Conservation (phyloP, 2,888 invertebrate species). For the Scelioninae gen. 1 region DNA sequence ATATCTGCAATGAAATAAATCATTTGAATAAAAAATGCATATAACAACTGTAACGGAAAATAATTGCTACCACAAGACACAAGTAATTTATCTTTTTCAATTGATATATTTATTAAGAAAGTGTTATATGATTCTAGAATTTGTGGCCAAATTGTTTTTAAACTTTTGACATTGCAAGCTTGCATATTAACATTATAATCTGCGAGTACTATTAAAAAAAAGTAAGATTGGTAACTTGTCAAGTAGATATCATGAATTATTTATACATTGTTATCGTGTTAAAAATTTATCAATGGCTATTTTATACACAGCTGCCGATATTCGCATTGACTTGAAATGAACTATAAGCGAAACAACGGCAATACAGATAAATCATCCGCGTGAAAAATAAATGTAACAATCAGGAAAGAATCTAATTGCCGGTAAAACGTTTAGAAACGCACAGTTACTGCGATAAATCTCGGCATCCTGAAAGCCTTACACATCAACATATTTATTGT, state of each 20-base stretch:
- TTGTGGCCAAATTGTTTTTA: no score
- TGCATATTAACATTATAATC: neutral
- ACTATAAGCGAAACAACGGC: constrained; percentile 13
- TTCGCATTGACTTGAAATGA: constrained; percentile 3
- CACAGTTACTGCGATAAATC: constrained; percentile 54
- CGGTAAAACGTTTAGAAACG: constrained; percentile 47
- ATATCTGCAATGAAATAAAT: no score
- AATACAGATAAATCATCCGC: constrained; percentile 43
- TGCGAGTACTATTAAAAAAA: neutral
- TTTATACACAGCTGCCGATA: constrained; percentile 6
- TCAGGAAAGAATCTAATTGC: constrained; percentile 58
- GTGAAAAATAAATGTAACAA: constrained; percentile 61
- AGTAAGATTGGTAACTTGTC: neutral
- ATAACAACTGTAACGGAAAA: no score
- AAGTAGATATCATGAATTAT: neutral
- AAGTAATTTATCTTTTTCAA: no score
- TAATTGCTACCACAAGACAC: no score
- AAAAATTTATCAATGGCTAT: neutral
- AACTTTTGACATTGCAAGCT: no score
- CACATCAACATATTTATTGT: constrained; percentile 66
- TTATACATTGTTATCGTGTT: neutral
- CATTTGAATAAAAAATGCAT: no score
- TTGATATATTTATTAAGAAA: no score
- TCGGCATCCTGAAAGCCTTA: constrained; percentile 51
- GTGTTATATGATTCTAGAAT: no score